A percentile compares a stretch with the other conserved stretches of the same genome.
Conservation (phyloP, 2,888 invertebrate genomes). For the Leptarthrus brevirostris region DNA sequence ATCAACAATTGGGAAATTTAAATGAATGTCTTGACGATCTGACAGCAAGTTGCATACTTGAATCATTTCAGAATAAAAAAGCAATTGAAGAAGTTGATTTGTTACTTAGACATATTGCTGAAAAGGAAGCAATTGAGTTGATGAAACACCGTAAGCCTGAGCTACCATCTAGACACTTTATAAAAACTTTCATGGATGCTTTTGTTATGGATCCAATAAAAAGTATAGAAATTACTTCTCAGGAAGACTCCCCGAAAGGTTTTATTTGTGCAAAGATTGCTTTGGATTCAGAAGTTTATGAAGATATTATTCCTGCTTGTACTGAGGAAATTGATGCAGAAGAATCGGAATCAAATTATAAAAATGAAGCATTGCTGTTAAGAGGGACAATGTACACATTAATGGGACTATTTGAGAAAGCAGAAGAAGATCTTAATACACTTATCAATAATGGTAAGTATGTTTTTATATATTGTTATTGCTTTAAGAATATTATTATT, state of each 20-base stretch:
- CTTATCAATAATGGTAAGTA: constrained; percentile 73
- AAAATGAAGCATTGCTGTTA: constrained; percentile 80
- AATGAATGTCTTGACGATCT: constrained; percentile 89
- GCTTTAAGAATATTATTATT: neutral
- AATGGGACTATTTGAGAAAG: constrained; percentile 79
- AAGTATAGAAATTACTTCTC: constrained; percentile 55
- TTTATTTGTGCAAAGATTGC: constrained; percentile 79
- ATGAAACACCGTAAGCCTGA: constrained; percentile 76
- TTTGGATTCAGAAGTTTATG: constrained; percentile 78
- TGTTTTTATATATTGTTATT: neutral
- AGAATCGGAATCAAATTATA: constrained; percentile 72
- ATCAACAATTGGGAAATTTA: constrained; percentile 83
- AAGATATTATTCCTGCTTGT: constrained; percentile 82
- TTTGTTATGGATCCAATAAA: constrained; percentile 87
- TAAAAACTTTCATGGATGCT: constrained; percentile 87
- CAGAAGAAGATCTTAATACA: constrained; percentile 77
- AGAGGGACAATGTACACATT: constrained; percentile 87
- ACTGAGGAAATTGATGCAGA: constrained; percentile 79
- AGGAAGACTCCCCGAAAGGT: constrained; percentile 67
- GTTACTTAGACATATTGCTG: constrained; percentile 79
- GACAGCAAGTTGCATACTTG: constrained; percentile 91
- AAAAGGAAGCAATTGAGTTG: constrained; percentile 79
- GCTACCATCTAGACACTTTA: constrained; percentile 87
- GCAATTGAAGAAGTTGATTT: constrained; percentile 87
- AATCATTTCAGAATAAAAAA: constrained; percentile 85